phyloP scores from a whole-genome alignment of 64 coral and sea anemone species.

The Acropora tenuis region DNA sequence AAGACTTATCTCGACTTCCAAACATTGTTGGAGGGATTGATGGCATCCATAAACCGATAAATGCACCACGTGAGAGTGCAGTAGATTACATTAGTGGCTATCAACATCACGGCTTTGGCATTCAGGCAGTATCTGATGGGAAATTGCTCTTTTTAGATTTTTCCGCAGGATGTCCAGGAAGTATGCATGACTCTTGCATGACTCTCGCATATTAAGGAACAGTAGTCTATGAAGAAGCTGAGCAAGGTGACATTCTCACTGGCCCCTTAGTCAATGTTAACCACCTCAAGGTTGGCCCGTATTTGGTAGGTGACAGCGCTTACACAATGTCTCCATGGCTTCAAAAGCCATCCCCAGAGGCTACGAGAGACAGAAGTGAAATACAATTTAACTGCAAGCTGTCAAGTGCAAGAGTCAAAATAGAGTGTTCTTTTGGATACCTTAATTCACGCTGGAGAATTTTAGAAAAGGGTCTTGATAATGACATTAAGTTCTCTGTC shows the following conservation, averaged over 20 bases:
- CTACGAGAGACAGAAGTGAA: constrained; percentile 25
- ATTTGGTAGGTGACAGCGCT: constrained; percentile 55
- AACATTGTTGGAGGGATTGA: constrained; percentile 53
- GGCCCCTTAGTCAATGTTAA: constrained; percentile 9
- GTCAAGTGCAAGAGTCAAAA: constrained; percentile 53
- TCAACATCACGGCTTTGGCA: constrained; percentile 28
- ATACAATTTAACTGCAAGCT: constrained; percentile 42
- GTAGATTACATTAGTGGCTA: constrained; percentile 25
- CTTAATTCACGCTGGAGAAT: constrained; percentile 71
- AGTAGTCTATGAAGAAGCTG: constrained; percentile 36
- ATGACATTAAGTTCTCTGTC: constrained; percentile 16
- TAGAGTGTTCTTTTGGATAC: constrained; percentile 59
- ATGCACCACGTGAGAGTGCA: constrained; percentile 14
- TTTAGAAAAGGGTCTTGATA: constrained; percentile 20
- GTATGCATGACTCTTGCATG: constrained; percentile 1
- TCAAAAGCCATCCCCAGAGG: constrained; percentile 65
- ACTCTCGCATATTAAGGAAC: constrained; percentile 24
- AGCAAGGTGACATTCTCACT: constrained; percentile 52
- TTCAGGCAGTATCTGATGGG: constrained; percentile 12
- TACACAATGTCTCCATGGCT: constrained; percentile 50
- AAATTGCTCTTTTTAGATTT: constrained; percentile 13
- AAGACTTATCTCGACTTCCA: constrained; percentile 40
- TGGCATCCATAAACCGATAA: constrained; percentile 28
- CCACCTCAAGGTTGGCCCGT: constrained; percentile 20
- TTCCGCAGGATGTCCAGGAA: constrained; percentile 45